Percentiles rank a stretch among this genome's conserved stretches.
These are phyloP conservation scores for Ectemnius continuus DNA, from an alignment of 2,888 invertebrate genomes.

Conservation along the genomic window DNA sequence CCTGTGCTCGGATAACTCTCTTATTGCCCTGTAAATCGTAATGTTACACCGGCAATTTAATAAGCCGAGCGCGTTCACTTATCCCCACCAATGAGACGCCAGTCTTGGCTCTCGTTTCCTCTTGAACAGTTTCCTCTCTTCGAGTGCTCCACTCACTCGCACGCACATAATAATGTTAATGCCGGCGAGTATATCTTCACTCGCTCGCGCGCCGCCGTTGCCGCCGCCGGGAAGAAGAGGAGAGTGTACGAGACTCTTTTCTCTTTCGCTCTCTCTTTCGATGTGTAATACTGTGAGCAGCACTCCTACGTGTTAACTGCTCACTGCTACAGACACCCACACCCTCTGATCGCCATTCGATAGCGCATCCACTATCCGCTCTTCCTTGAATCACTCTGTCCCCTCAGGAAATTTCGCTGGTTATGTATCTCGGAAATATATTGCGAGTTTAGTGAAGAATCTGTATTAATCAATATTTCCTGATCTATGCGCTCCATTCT, in stretches of 20 bases:
- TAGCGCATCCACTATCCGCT: not conserved
- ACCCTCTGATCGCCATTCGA: not conserved
- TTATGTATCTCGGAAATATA: not conserved
- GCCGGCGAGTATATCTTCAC: slow-evolving; percentile 67
- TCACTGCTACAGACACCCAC: not conserved
- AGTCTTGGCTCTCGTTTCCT: not conserved
- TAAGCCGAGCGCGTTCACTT: slow-evolving; percentile 69
- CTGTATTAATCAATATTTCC: no score
- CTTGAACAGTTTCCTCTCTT: not conserved
- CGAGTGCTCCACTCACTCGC: slow-evolving; percentile 20
- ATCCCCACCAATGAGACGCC: slow-evolving; percentile 63
- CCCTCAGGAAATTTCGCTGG: not conserved
- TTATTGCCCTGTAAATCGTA: slow-evolving; percentile 70
- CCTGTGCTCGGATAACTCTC: slow-evolving; percentile 64
- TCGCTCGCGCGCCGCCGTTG: not conserved
- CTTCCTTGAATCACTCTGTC: not conserved
- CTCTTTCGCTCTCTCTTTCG: not conserved
- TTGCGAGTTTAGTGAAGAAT: no score
- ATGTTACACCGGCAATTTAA: slow-evolving; percentile 70
- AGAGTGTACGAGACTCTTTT: not conserved
- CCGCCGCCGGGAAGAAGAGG: not conserved
- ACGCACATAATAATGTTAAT: slow-evolving; percentile 71
- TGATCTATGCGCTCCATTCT: no score
- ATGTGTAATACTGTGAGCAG: not conserved
- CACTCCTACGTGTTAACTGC: slow-evolving; percentile 6